Evolutionary conservation across 2,113 vertebrate genomes (phyloP).

Genomic region (Corythornis madagascariensis): DNA sequence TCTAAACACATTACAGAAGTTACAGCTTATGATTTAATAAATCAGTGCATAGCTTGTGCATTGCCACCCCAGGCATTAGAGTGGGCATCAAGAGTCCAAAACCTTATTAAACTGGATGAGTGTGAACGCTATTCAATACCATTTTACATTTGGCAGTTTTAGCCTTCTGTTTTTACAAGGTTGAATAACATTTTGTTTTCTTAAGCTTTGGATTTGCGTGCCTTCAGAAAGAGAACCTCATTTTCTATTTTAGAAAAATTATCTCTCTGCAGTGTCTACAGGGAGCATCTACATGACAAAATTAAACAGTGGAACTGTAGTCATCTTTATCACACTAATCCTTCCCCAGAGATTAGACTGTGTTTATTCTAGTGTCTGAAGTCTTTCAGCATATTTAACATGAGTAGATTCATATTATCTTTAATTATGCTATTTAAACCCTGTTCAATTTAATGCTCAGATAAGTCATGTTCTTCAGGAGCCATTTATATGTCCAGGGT

Average conservation of each 20-base stretch:
- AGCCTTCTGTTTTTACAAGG: slow-evolving; percentile 31
- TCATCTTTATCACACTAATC: slow-evolving; percentile 56
- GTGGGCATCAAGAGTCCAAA: slow-evolving; percentile 13
- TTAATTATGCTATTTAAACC: slow-evolving; percentile 61
- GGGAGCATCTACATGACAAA: slow-evolving; percentile 52
- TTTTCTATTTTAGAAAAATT: slow-evolving; percentile 62
- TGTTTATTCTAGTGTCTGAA: slow-evolving; percentile 58
- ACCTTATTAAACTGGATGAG: slow-evolving; percentile 39
- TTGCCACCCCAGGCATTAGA: not conserved
- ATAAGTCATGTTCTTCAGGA: slow-evolving; percentile 38
- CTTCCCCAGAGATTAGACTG: slow-evolving; percentile 51
- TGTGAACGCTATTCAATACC: slow-evolving; percentile 42
- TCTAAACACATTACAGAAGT: not conserved
- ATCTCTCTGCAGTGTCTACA: slow-evolving; percentile 27
- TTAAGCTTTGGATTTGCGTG: slow-evolving; percentile 56
- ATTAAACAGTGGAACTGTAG: slow-evolving; percentile 34
- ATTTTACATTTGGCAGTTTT: slow-evolving; percentile 43
- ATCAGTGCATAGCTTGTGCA: not conserved
- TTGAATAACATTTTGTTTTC: slow-evolving; percentile 48
- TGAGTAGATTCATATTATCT: slow-evolving; percentile 46
- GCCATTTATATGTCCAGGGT: slow-evolving; percentile 27
- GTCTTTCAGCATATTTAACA: slow-evolving; percentile 55
- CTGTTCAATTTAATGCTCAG: slow-evolving; percentile 21
- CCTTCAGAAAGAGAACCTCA: slow-evolving; percentile 35
- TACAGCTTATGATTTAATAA: not conserved